Percentiles rank a stretch among this genome's conserved stretches.
phyloP scores from a whole-genome alignment of 2,797 vertebrate genomes.

The Enteromius viviparus region DNA sequence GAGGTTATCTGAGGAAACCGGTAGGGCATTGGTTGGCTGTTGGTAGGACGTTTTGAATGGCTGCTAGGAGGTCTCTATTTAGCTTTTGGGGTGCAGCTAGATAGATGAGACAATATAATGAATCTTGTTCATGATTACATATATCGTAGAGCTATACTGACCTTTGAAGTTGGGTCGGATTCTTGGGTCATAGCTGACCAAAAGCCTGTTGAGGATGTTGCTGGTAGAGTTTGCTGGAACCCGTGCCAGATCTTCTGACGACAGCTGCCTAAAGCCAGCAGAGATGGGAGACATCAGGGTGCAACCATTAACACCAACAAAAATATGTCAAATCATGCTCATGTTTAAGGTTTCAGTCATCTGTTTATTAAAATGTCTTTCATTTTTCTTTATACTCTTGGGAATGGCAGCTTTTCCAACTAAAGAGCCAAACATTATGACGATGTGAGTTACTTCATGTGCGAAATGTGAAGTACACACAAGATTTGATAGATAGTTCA shows the following conservation, averaged over 20 bases:
- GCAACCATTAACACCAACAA: background rate
- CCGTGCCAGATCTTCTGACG: conserved; percentile 92
- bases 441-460: background rate
- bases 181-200: conserved; percentile 94
- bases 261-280: conserved; percentile 78
- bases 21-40: background rate
- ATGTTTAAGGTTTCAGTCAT: background rate
- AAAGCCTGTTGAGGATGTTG: conserved; percentile 95
- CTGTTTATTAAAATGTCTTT: background rate
- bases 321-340: background rate
- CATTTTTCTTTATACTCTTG: background rate
- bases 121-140: conserved; percentile 2
- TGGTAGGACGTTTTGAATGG: background rate
- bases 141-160: conserved; percentile 62
- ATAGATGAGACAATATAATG: background rate
- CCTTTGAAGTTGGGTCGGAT: conserved; percentile 99
- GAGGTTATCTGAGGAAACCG: background rate
- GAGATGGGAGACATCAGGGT: background rate
- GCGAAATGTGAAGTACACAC: background rate
- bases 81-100: background rate
- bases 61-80: background rate
- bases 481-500: conserved; percentile 2
- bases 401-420: background rate
- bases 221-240: conserved; percentile 95
- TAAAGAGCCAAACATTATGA: conserved; percentile 2